phyloP scores from a whole-genome alignment of 2,113 vertebrate genomes.

The Prionailurus bengalensis region DNA sequence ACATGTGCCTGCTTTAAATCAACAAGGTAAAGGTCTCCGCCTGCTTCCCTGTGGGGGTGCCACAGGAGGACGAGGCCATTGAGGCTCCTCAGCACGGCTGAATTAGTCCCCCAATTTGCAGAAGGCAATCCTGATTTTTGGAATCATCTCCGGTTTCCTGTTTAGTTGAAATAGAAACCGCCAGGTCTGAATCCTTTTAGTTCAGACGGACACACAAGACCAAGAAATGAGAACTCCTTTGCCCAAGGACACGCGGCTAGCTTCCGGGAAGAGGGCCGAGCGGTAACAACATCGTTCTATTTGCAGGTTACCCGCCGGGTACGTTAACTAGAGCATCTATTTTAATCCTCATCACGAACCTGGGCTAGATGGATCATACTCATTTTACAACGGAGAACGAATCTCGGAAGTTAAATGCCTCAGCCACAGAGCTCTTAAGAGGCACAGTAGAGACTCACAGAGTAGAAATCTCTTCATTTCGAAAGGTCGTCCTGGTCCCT shows the following conservation, averaged over 20 bases:
- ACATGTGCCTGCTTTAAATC: not conserved
- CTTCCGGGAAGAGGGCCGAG: not conserved
- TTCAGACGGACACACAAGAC: not conserved
- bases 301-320: not conserved
- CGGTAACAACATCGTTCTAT: not conserved
- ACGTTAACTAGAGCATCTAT: not conserved
- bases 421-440: not conserved
- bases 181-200: not conserved
- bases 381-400: not conserved
- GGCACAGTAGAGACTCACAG: not conserved
- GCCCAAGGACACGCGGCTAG: not conserved
- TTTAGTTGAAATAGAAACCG: not conserved
- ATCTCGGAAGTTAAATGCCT: not conserved
- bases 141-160: not conserved
- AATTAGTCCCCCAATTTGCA: not conserved
- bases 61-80: fast-evolving
- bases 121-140: not conserved
- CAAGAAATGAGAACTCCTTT: not conserved
- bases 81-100: not conserved
- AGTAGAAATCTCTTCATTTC: not conserved
- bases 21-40: not conserved
- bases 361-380: not conserved
- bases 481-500: not conserved
- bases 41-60: not conserved
- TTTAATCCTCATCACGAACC: not conserved